Base-by-base conservation (phyloP, 2,888 invertebrate genomes). In the Chaetoderma sp. region DNA sequence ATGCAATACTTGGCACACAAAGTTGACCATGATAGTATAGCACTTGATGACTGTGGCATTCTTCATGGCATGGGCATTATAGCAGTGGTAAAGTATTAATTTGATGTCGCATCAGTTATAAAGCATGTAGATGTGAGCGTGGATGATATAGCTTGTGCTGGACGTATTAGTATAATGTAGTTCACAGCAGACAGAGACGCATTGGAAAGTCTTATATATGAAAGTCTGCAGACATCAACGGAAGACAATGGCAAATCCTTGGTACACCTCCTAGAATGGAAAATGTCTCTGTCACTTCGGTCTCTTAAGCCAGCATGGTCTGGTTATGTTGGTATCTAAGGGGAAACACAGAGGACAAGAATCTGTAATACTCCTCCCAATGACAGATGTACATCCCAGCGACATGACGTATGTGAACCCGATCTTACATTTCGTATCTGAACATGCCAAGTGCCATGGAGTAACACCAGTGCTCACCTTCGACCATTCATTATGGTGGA, bases 41-140 rank as follows among this genome's bases (percentile, higher is more conserved):
- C 74, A 25, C 23, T 77, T 16, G 74, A 78, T 66, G 74, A 74
- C 2, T 52, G 66, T 25, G 63, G 63, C 30, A 74, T 76, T n/a
- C 75, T 76, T 50, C 77, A 72, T 64, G 75, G 73, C 1, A 75
- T 76, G 70, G 73, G n/a, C 3, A 73, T 77, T 18, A 75, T 78
- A 21, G 74, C 72, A 13, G 47, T 60, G 8, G 55, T 69, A 8
- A 73, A 73, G 30, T 76, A 75, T n/a, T n/a, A n/a, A n/a, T n/a
- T n/a, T n/a, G n/a, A n/a, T n/a, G n/a, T n/a, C n/a, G n/a, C n/a
- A n/a, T n/a, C n/a, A n/a, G n/a, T n/a, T n/a, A n/a, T n/a, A n/a
- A n/a, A n/a, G n/a, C n/a, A n/a, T n/a, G n/a, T n/a, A n/a, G n/a
- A n/a, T n/a, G n/a, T n/a, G n/a, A n/a, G n/a, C n/a, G n/a, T n/a